phyloP scores from a whole-genome alignment of 2,797 vertebrate species.

The Cyclura pinguis region DNA sequence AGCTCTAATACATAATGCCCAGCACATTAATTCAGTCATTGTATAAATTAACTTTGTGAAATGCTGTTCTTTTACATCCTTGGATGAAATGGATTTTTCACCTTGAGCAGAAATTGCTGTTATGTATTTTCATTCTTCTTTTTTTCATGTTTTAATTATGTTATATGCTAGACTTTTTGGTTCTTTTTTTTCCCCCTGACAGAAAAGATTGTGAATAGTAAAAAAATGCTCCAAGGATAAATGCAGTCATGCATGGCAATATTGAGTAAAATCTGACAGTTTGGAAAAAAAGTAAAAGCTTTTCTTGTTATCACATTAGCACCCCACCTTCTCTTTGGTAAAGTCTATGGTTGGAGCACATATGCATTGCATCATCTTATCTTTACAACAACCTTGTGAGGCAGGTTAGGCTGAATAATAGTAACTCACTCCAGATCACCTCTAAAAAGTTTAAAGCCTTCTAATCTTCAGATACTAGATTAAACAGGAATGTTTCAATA shows the following conservation, averaged over 20 bases:
- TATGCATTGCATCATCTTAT: neutral
- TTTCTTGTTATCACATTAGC: neutral
- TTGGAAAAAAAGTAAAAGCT: neutral
- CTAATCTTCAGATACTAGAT: neutral
- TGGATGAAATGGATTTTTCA: slow-evolving; percentile 65
- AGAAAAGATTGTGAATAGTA: slow-evolving; percentile 7
- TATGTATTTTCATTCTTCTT: slow-evolving; percentile 35
- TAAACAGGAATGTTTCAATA: neutral
- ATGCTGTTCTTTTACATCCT: slow-evolving; percentile 49
- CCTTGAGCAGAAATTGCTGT: slow-evolving; percentile 23
- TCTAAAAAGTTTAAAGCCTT: neutral
- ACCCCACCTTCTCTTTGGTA: neutral
- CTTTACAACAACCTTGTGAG: neutral
- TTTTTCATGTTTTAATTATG: slow-evolving; percentile 49
- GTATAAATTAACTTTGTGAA: slow-evolving; percentile 59
- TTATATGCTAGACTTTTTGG: neutral
- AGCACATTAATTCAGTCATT: slow-evolving; percentile 46
- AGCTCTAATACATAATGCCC: slow-evolving; percentile 28
- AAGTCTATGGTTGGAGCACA: neutral
- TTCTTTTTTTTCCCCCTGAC: neutral
- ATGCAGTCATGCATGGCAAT: neutral
- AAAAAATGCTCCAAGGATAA: slow-evolving; percentile 28
- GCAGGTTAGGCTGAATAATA: neutral
- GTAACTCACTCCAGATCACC: too few species aligned
- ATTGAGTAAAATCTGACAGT: neutral